These are phyloP conservation scores for Darevskia nairensis DNA, from an alignment of 2,797 vertebrate genomes.

Conservation along the genomic window DNA sequence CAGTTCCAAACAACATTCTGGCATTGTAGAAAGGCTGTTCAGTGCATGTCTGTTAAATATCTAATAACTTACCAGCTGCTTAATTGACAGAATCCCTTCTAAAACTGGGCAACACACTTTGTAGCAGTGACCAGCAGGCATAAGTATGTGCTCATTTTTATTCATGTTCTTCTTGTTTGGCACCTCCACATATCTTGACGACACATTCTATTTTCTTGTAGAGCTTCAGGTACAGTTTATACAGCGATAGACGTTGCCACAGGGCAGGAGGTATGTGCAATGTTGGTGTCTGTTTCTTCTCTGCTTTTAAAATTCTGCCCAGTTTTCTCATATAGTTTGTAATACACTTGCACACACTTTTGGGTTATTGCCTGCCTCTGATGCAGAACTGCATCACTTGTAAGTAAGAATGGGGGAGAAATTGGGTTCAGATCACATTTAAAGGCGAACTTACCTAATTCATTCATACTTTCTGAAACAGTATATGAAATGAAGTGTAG, in stretches of 20 bases:
- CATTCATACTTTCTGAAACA: too few species aligned
- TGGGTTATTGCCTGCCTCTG: not conserved
- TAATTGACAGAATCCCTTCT: not conserved
- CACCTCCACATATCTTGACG: not conserved
- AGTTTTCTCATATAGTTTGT: not conserved
- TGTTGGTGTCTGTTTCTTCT: conserved; percentile 12
- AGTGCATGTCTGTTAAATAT: too few species aligned
- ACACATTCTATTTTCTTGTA: conserved; percentile 69
- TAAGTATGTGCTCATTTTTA: not conserved
- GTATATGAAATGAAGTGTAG: too few species aligned
- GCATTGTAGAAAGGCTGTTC: not conserved
- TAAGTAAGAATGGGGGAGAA: too few species aligned
- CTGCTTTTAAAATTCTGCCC: fast-evolving
- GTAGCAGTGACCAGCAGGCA: not conserved
- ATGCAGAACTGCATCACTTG: not conserved
- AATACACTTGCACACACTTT: too few species aligned
- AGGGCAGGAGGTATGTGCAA: conserved; percentile 89
- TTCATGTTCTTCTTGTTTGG: not conserved
- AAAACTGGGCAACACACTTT: not conserved
- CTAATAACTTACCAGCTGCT: not conserved
- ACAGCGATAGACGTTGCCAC: conserved; percentile 97
- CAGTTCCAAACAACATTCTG: not conserved
- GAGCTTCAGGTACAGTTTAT: conserved; percentile 97
- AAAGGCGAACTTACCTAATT: too few species aligned
- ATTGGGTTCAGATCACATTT: too few species aligned